phyloP scores from a whole-genome alignment of 2,888 invertebrate genomes.

The Cyclophora albipunctata region DNA sequence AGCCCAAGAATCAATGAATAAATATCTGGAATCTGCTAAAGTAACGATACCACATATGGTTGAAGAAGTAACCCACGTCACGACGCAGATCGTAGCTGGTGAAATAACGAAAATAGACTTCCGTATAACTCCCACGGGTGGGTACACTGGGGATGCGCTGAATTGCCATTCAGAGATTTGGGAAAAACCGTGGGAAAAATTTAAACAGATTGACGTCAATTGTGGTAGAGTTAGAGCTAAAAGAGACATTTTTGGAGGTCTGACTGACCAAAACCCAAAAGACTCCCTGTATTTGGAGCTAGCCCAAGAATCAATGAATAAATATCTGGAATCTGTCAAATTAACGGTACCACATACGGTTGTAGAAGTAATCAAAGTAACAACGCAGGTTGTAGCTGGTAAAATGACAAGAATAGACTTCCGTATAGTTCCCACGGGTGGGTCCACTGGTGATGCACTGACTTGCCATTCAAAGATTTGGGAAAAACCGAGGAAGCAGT shows the following conservation, averaged over 20 bases:
- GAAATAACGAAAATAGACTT: constrained; percentile 21
- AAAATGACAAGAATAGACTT: constrained; percentile 66
- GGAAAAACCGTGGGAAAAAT: background rate
- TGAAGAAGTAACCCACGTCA: constrained; percentile 16
- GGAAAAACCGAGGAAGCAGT: constrained; percentile 21
- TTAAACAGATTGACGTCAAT: constrained; percentile 19
- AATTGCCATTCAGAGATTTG: constrained; percentile 19
- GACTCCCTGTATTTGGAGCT: constrained; percentile 24
- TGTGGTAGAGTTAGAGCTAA: constrained; percentile 13
- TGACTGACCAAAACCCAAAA: background rate
- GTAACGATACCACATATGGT: constrained; percentile 10
- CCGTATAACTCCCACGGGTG: constrained; percentile 8
- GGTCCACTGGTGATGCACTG: constrained; percentile 21
- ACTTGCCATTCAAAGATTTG: constrained; percentile 21
- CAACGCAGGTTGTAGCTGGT: constrained; percentile 65
- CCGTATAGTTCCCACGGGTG: constrained; percentile 64
- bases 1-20: constrained; percentile 22
- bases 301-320: constrained; percentile 29
- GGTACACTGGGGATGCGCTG: constrained; percentile 7
- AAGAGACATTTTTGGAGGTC: constrained; percentile 4
- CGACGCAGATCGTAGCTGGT: constrained; percentile 28
- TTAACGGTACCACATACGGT: constrained; percentile 24
- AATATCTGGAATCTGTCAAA: constrained; percentile 25
- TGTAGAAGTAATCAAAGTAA: constrained; percentile 43
- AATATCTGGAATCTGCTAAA: constrained; percentile 13